Base-by-base conservation (phyloP, 2,797 vertebrate species). In the Myotis myotis region DNA sequence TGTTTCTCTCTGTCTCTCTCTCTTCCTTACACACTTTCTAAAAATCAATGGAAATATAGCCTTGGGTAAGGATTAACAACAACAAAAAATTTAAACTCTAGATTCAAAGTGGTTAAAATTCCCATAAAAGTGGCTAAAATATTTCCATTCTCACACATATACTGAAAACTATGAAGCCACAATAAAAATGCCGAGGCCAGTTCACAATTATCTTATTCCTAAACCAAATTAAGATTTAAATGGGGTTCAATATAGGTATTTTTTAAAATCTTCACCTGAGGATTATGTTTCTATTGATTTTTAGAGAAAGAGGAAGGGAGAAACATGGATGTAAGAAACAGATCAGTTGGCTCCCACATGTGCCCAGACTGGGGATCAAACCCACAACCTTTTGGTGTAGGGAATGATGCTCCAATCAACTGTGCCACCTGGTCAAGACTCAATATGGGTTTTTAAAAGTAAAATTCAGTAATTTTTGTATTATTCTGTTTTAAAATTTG, bases 91-190 rank as follows among this genome's bases (percentile, higher is more conserved):
- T 23, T 84, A 75, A 51, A 72, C n/a, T 84, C n/a, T 47, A 47
- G 70, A 86, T 96, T 83, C 16, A 83, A 71, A 87, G 5, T 66
- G n/a, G 70, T 66, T 93, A 55, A 64, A 91, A 88, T 93, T n/a
- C n/a, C 62, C 70, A 30, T 57, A 19, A 44, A 53, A 76, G 62
- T 33, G 47, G 8, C 44, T 89, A 20, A 80, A 90, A 87, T 25
- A 23, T 36, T 49, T 11, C 33, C 64, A 60, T 68, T 89, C 49
- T 75, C 62, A 70, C 17, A 76, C 8, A 47, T 25, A 91, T 2
- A 74, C 36, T 30, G 20, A 71, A 66, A 85, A 33, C 51, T 36
- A 79, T 36, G 51, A 90, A 79, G 64, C 33, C 70, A 76, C 38
- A 92, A 55, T 23, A 6, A 83, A 91, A 41, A 79, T 75, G 4